These are phyloP conservation scores for Aurelia aurita DNA, from an alignment of 30 jellyfish, hydroid and myxozoan genomes.

Conservation along the genomic window DNA sequence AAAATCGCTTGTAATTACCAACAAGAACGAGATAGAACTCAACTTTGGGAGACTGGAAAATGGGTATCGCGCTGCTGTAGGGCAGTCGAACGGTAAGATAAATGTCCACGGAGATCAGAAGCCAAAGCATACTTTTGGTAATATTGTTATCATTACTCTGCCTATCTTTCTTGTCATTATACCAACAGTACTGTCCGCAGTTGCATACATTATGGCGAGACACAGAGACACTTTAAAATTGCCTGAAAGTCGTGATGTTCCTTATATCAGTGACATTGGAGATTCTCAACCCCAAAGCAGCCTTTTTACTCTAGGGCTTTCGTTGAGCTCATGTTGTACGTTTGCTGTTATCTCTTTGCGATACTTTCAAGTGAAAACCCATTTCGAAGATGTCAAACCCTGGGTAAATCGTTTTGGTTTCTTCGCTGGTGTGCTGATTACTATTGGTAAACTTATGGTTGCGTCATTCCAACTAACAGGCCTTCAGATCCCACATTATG, in stretches of 20 bases:
- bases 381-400: constrained; percentile 9
- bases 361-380: constrained; percentile 64
- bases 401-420: constrained; percentile 48
- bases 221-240: constrained; percentile 17
- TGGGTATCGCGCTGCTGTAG: not conserved
- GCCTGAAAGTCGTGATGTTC: constrained; percentile 59
- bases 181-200: constrained; percentile 21
- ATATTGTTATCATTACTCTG: constrained; percentile 13
- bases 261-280: constrained; percentile 88
- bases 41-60: not conserved
- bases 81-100: not conserved
- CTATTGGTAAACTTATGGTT: constrained; percentile 72
- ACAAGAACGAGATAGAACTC: not conserved
- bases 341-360: constrained; percentile 63
- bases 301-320: constrained; percentile 73
- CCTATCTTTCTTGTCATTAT: constrained; percentile 38
- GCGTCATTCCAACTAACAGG: constrained; percentile 86
- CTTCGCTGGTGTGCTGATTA: constrained; percentile 43
- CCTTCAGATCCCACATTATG: constrained; percentile 49
- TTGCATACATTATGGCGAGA: constrained; percentile 52
- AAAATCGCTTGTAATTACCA: constrained; percentile 1
- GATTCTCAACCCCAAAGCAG: constrained; percentile 83
- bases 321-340: constrained; percentile 69
- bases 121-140: constrained; percentile 43
- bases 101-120: not conserved